Percentiles rank a stretch among this genome's conserved stretches.
These are phyloP conservation scores for Adrianichthys oophorus DNA, from an alignment of 2,797 vertebrate genomes.

Conservation along the genomic window DNA sequence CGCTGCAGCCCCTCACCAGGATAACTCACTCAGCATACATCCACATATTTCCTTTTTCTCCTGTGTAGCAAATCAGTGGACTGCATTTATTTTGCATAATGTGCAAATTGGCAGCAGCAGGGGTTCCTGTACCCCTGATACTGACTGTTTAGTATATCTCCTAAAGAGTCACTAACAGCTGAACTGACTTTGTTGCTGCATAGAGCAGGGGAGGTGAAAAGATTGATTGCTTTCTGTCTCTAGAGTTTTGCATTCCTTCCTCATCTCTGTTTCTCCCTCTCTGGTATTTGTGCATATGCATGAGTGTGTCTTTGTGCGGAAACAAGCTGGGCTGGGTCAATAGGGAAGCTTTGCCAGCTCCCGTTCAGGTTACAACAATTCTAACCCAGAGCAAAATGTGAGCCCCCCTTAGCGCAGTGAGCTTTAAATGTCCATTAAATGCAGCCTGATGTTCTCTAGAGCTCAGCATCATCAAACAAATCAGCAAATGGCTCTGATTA, in stretches of 20 bases:
- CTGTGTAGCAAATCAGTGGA: conserved; percentile 47
- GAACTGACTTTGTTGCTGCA: conserved; percentile 29
- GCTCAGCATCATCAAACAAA: conserved; percentile 55
- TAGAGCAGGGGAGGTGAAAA: conserved; percentile 20
- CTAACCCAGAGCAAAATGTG: conserved; percentile 67
- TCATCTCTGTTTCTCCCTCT: conserved; percentile 14
- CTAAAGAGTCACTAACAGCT: conserved; percentile 51
- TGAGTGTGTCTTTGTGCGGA: conserved; percentile 2
- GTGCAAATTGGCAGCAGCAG: conserved; percentile 29
- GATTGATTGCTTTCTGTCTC: conserved; percentile 57
- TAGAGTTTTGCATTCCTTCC: conserved; percentile 12
- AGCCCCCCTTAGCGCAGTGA: conserved; percentile 52
- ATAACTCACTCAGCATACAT: conserved; percentile 9
- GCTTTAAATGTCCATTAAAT: conserved; percentile 52
- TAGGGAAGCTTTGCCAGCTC: conserved; percentile 17
- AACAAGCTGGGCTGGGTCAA: conserved; percentile 35
- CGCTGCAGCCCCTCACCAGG: too few species aligned
- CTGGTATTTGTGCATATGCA: conserved; percentile 10
- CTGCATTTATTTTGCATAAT: conserved; percentile 50
- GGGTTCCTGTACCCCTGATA: conserved; percentile 27
- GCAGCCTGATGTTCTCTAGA: conserved; percentile 53
- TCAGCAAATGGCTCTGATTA: conserved; percentile 54
- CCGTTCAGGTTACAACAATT: conserved; percentile 60
- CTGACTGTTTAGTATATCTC: conserved; percentile 48
- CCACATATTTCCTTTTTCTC: conserved; percentile 34